phyloP scores from a whole-genome alignment of 23 tunicate genomes.

The Halocynthia roretzi region DNA sequence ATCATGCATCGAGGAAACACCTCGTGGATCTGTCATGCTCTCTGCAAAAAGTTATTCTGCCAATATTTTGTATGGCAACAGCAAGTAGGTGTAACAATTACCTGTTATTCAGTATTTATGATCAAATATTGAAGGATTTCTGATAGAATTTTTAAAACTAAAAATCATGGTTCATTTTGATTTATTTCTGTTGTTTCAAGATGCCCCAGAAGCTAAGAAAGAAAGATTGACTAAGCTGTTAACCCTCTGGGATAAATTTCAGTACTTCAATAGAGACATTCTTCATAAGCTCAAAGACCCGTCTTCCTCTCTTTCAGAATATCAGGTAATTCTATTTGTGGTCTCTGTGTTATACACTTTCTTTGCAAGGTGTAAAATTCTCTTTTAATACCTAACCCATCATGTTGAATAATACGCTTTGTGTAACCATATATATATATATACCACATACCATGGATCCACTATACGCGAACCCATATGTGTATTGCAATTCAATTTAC shows the following conservation, averaged over 20 bases:
- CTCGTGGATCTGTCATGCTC: slow-evolving; percentile 42
- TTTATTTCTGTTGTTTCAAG: slow-evolving; percentile 14
- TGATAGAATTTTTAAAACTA: too few relatives aligned
- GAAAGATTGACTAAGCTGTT: slow-evolving; percentile 61
- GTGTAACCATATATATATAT: too few relatives aligned
- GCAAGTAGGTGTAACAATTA: slow-evolving; percentile 33
- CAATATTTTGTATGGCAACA: slow-evolving; percentile 64
- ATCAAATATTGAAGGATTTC: too few relatives aligned
- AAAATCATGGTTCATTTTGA: neutral
- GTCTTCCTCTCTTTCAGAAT: slow-evolving; percentile 37
- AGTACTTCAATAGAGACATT: slow-evolving; percentile 48
- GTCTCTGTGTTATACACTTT: neutral
- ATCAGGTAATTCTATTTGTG: slow-evolving; percentile 19
- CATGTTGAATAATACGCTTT: too few relatives aligned
- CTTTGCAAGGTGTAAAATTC: neutral
- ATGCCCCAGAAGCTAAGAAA: slow-evolving; percentile 44
- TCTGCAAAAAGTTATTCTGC: slow-evolving; percentile 61
- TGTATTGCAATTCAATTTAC: too few relatives aligned
- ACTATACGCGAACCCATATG: too few relatives aligned
- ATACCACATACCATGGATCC: too few relatives aligned
- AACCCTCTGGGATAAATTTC: slow-evolving; percentile 66
- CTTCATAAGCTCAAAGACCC: slow-evolving; percentile 39
- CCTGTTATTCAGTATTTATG: neutral
- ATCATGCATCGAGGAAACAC: slow-evolving; percentile 84
- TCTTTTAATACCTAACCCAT: too few relatives aligned